phyloP scores from a whole-genome alignment of 2,797 vertebrate species.

The Pseudochirops corinnae region DNA sequence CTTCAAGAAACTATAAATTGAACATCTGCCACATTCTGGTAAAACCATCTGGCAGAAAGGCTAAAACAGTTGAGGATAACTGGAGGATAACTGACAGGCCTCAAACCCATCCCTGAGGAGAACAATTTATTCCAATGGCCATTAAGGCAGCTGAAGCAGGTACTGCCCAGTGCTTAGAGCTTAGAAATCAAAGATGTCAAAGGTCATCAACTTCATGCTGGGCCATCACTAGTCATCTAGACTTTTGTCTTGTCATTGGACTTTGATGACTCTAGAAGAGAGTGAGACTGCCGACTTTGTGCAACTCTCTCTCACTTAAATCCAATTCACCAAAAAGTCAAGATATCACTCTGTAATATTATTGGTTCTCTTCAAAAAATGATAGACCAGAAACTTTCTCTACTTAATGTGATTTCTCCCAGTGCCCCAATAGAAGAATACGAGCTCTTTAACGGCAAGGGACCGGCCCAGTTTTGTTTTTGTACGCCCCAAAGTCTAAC shows the following conservation, averaged over 20 bases:
- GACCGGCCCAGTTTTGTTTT: background rate
- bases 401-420: background rate
- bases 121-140: background rate
- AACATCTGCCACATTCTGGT: background rate
- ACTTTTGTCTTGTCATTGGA: too few relatives aligned
- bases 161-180: background rate
- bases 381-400: background rate
- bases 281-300: too few relatives aligned
- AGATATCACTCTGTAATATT: background rate
- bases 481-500: background rate
- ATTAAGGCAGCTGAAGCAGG: background rate
- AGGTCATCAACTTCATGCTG: background rate
- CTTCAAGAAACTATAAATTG: background rate
- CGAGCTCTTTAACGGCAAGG: background rate
- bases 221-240: background rate
- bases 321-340: background rate
- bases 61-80: background rate
- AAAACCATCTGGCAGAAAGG: background rate
- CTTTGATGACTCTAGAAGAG: background rate
- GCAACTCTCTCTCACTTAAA: background rate
- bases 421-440: background rate
- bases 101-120: background rate
- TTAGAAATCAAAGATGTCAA: background rate
- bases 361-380: background rate
- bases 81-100: background rate